Conservation (phyloP, 1,140 invertebrate species). For the Drosophila virilis region DNA sequence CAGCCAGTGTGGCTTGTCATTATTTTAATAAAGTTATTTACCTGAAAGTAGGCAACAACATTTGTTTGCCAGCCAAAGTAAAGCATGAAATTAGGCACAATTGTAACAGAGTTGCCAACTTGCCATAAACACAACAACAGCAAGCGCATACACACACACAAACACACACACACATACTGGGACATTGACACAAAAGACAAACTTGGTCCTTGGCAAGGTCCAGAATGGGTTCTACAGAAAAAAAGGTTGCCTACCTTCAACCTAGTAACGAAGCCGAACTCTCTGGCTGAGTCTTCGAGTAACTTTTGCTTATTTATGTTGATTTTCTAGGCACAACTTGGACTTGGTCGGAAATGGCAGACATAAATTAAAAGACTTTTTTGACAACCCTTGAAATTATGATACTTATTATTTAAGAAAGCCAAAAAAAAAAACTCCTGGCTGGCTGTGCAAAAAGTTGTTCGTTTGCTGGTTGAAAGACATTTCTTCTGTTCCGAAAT, state of each 20-base stretch:
- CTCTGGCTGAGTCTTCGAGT: conserved; percentile 24
- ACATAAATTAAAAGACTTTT: conserved; percentile 82
- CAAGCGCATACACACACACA: conserved; percentile 36
- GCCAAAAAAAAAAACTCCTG: background rate
- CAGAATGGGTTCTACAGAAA: conserved; percentile 23
- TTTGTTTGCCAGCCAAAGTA: conserved; percentile 76
- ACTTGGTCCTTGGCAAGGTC: conserved; percentile 67
- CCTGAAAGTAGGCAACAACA: conserved; percentile 81
- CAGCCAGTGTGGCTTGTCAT: conserved; percentile 63
- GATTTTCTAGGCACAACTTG: conserved; percentile 69
- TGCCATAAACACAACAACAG: conserved; percentile 71
- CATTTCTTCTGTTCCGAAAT: conserved; percentile 46
- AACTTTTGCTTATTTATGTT: conserved; percentile 81
- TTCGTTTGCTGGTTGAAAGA: conserved; percentile 52
- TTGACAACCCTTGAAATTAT: conserved; percentile 82
- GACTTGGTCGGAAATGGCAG: conserved; percentile 73
- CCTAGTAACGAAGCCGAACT: conserved; percentile 19
- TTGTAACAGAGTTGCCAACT: conserved; percentile 81
- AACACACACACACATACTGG: conserved; percentile 32
- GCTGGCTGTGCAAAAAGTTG: conserved; percentile 1
- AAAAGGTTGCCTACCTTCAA: conserved; percentile 16
- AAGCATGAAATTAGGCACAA: conserved; percentile 78
- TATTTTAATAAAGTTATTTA: conserved; percentile 83
- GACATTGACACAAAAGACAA: conserved; percentile 56
- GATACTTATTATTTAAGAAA: conserved; percentile 81